Evolutionary conservation across 2,797 vertebrate species (phyloP).

Genomic region (Rhinogobio ventralis): DNA sequence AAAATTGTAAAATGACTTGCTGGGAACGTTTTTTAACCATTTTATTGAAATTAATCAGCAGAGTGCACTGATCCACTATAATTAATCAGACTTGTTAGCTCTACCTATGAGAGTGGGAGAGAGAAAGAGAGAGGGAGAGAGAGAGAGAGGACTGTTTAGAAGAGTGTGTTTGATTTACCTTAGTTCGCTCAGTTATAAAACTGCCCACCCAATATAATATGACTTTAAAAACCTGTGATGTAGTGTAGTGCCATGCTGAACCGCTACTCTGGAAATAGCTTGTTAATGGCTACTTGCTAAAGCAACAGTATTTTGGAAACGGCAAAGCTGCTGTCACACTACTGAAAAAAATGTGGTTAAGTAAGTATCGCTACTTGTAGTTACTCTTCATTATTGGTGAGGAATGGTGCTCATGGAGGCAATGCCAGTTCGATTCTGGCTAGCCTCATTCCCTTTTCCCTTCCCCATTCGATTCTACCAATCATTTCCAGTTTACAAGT

Average conservation of each 20-base stretch:
- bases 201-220: not conserved
- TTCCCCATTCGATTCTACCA: not conserved
- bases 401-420: not conserved
- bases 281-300: slow-evolving; percentile 19
- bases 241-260: not conserved
- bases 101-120: not conserved
- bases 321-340: not conserved
- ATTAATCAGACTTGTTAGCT: not conserved
- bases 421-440: not conserved
- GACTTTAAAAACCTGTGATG: slow-evolving; percentile 4
- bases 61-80: not conserved
- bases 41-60: not conserved
- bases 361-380: not conserved
- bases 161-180: slow-evolving; percentile 13
- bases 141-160: not conserved
- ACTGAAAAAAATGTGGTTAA: not conserved
- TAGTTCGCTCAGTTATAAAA: slow-evolving; percentile 9
- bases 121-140: too few species aligned
- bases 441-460: not conserved
- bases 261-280: not conserved
- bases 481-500: not conserved
- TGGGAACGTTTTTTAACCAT: too few species aligned
- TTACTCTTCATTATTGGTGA: not conserved
- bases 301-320: not conserved
- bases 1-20: too few species aligned